A percentile compares a stretch with the other conserved stretches of the same genome.
These are phyloP conservation scores for Thalassaphorura encarpata DNA, from an alignment of 1,140 invertebrate genomes.

Conservation along the genomic window DNA sequence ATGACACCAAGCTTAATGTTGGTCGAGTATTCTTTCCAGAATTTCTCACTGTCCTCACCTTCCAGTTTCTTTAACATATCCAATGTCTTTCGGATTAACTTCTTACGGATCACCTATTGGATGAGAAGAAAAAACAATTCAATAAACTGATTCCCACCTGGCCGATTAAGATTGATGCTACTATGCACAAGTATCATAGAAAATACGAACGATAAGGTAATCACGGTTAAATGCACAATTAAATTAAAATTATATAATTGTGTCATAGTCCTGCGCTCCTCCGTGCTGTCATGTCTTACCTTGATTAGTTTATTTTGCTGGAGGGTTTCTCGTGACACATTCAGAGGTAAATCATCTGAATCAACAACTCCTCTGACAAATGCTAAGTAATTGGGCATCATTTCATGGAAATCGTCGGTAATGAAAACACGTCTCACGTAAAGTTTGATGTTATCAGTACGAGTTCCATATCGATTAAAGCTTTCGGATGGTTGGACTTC, in stretches of 20 bases:
- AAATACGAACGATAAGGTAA: too few relatives aligned
- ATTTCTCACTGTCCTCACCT: constrained; percentile 80
- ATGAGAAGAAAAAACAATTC: not conserved
- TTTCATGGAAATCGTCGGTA: constrained; percentile 98
- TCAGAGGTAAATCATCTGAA: constrained; percentile 97
- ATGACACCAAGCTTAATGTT: constrained; percentile 96
- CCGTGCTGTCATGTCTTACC: constrained; percentile 40
- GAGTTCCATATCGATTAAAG: constrained; percentile 91
- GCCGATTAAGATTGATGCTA: too few relatives aligned
- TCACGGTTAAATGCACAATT: too few relatives aligned
- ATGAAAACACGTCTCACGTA: constrained; percentile 97
- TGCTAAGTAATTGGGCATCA: constrained; percentile 96
- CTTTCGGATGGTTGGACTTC: constrained; percentile 78
- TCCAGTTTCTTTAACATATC: constrained; percentile 98
- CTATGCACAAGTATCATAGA: too few relatives aligned
- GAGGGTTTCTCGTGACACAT: constrained; percentile 94
- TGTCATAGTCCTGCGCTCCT: not conserved
- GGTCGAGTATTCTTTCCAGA: constrained; percentile 99
- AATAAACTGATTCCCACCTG: too few relatives aligned
- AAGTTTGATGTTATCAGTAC: constrained; percentile 89
- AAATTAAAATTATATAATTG: too few relatives aligned
- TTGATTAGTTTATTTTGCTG: constrained; percentile 99
- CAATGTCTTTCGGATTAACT: constrained; percentile 88
- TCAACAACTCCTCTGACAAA: constrained; percentile 96
- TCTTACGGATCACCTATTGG: constrained; percentile 80